phyloP scores from a whole-genome alignment of 2,113 vertebrate species.

The Actenoides lindsayi region DNA sequence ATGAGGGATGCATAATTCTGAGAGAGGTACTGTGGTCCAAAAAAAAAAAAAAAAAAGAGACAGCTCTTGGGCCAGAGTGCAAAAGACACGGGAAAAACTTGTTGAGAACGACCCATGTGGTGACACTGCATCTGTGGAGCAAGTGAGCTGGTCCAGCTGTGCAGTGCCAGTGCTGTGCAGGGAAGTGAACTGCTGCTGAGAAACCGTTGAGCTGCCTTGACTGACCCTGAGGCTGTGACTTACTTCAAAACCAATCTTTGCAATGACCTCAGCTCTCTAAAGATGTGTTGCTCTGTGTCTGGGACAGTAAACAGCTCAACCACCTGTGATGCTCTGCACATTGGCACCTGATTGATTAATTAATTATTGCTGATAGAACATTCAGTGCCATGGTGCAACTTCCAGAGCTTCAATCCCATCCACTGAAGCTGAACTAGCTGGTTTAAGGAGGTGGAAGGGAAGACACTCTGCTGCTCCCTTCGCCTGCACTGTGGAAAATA shows the following conservation, averaged over 20 bases:
- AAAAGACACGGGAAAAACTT: not conserved
- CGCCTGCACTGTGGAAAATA: not conserved
- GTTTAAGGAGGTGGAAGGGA: not conserved
- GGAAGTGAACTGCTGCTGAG: not conserved
- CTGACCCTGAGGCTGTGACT: not conserved
- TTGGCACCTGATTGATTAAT: conserved; percentile 60
- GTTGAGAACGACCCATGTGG: fast-evolving
- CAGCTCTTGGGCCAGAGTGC: not conserved
- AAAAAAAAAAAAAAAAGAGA: conserved; percentile 6
- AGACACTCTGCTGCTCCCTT: not conserved
- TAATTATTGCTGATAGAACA: conserved; percentile 46
- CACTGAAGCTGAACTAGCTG: not conserved
- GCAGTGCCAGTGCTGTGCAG: not conserved
- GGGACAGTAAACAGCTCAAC: conserved; percentile 20
- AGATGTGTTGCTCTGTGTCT: conserved; percentile 45
- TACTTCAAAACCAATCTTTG: not conserved
- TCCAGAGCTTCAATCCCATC: conserved; percentile 9
- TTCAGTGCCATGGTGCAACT: not conserved
- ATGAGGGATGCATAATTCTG: conserved; percentile 60
- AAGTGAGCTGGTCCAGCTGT: fast-evolving
- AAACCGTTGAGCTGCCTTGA: not conserved
- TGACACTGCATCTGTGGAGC: fast-evolving
- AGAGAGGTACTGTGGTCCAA: not conserved
- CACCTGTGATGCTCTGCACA: conserved; percentile 51
- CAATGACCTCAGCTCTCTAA: conserved; percentile 40